A percentile compares a stretch with the other conserved stretches of the same genome.
phyloP scores from a whole-genome alignment of 2,888 invertebrate species.

The Euspilapteryx auroguttella region DNA sequence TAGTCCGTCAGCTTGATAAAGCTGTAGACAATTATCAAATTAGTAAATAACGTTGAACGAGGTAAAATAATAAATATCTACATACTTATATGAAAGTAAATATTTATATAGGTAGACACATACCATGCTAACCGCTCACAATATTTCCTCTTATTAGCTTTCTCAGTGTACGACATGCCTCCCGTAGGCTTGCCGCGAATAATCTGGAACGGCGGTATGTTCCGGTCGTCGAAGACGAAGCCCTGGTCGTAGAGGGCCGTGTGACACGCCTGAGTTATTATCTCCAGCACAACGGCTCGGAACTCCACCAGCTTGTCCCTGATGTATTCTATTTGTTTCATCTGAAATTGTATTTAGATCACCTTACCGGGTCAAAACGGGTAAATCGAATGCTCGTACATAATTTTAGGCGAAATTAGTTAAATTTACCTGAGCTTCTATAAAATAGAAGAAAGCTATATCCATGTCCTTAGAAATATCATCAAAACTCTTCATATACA shows the following conservation, averaged over 20 bases:
- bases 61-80: too few relatives aligned
- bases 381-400: too few relatives aligned
- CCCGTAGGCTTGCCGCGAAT: conserved; percentile 63
- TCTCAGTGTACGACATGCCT: conserved; percentile 85
- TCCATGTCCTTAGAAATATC: conserved; percentile 54
- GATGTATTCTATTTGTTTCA: conserved; percentile 41
- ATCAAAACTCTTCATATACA: conserved; percentile 65
- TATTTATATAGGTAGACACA: too few relatives aligned
- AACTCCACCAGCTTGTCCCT: conserved; percentile 28
- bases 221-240: conserved; percentile 76
- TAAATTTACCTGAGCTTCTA: conserved; percentile 68
- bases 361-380: too few relatives aligned
- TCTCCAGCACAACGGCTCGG: conserved; percentile 39
- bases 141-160: conserved; percentile 80
- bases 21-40: too few relatives aligned
- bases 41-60: too few relatives aligned
- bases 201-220: conserved; percentile 42
- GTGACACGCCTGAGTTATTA: conserved; percentile 67
- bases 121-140: conserved; percentile 80
- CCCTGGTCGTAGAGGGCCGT: conserved; percentile 74
- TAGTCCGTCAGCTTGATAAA: conserved; percentile 74
- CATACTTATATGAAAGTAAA: too few relatives aligned
- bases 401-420: too few relatives aligned
- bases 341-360: conserved; percentile 22
- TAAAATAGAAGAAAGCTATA: conserved; percentile 67